phyloP scores from a whole-genome alignment of 2,113 vertebrate species.

The Mus pahari region DNA sequence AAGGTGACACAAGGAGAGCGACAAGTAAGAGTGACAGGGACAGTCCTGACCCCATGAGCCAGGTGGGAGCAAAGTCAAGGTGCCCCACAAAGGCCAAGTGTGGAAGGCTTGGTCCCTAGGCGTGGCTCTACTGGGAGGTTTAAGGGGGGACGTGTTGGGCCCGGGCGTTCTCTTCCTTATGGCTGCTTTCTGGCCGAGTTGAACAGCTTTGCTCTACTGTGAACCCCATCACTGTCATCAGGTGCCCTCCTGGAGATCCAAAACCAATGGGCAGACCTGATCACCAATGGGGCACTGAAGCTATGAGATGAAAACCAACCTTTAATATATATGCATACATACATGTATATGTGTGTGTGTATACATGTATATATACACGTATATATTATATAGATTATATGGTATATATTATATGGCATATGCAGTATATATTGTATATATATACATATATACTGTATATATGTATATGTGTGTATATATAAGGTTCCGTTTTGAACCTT shows the following conservation, averaged over 20 bases:
- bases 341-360: too few relatives aligned
- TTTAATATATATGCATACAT: too few relatives aligned
- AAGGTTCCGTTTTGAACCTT: neutral
- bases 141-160: neutral
- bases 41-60: fast-evolving
- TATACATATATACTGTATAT: too few relatives aligned
- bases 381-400: too few relatives aligned
- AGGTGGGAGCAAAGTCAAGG: neutral
- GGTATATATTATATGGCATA: too few relatives aligned
- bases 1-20: neutral
- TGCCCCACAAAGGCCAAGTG: neutral
- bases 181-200: neutral
- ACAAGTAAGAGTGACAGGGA: neutral
- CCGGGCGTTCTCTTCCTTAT: neutral
- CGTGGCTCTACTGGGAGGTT: neutral
- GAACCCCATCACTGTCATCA: too few relatives aligned
- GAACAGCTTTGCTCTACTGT: too few relatives aligned
- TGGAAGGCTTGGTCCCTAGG: neutral
- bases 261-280: neutral
- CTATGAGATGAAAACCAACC: neutral
- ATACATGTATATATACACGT: too few relatives aligned
- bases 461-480: too few relatives aligned
- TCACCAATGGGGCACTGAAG: neutral
- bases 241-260: neutral
- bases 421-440: too few relatives aligned